These are phyloP conservation scores for Drosophila sproati DNA, from an alignment of 1,140 invertebrate genomes.

Conservation along the genomic window DNA sequence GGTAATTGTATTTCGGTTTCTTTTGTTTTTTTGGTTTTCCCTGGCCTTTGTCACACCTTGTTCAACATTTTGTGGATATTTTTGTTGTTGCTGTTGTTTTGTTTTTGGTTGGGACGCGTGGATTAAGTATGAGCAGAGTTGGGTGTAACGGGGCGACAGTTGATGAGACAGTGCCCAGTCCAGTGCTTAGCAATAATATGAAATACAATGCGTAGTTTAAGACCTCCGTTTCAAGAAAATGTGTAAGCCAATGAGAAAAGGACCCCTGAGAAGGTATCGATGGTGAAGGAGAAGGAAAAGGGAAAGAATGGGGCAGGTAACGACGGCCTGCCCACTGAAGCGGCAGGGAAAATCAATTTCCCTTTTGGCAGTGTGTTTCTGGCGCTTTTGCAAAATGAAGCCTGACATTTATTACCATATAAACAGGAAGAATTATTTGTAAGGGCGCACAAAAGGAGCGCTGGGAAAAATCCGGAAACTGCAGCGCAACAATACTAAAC, in stretches of 20 bases:
- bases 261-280: conserved; percentile 3
- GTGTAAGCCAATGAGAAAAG: conserved; percentile 24
- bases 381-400: conserved; percentile 49
- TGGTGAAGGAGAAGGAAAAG: background rate
- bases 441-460: conserved; percentile 53
- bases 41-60: conserved; percentile 30
- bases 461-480: conserved; percentile 59
- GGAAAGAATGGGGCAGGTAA: background rate
- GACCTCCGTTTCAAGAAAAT: conserved; percentile 9
- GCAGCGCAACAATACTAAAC: conserved; percentile 67
- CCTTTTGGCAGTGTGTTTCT: conserved; percentile 37
- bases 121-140: conserved; percentile 53
- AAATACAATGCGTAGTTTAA: conserved; percentile 37
- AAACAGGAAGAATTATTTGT: conserved; percentile 66
- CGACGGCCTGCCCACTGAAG: conserved; percentile 39
- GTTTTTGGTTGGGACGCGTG: background rate
- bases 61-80: conserved; percentile 51
- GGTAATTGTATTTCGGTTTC: conserved; percentile 56
- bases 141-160: conserved; percentile 39
- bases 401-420: conserved; percentile 81
- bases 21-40: conserved; percentile 28
- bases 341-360: conserved; percentile 78
- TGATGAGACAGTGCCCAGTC: conserved; percentile 42
- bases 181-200: conserved; percentile 29
- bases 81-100: background rate